phyloP scores from a whole-genome alignment of 2,113 vertebrate genomes.

The Probosciger aterrimus region DNA sequence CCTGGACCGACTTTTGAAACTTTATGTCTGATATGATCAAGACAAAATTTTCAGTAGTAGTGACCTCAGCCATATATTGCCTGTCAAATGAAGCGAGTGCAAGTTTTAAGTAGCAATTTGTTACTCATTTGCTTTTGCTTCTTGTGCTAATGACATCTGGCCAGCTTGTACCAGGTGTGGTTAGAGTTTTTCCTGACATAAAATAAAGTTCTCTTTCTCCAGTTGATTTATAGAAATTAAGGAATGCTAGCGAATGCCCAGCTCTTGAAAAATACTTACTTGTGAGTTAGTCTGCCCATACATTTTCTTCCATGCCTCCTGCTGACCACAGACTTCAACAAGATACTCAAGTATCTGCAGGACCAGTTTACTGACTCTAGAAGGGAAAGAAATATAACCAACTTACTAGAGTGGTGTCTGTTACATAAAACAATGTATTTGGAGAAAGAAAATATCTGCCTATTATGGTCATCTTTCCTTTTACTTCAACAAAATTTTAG shows the following conservation, averaged over 20 bases:
- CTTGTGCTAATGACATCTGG: not conserved
- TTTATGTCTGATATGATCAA: not conserved
- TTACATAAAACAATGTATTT: not conserved
- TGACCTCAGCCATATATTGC: not conserved
- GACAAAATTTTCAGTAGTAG: not conserved
- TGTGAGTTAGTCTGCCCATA: not conserved
- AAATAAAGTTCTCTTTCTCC: not conserved
- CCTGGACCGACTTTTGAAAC: not conserved
- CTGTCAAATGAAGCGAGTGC: not conserved
- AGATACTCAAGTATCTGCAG: not conserved
- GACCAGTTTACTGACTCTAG: not conserved
- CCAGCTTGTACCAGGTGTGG: not conserved
- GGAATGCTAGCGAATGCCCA: not conserved
- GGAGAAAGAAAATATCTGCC: not conserved
- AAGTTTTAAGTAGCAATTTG: not conserved
- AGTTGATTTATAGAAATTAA: not conserved
- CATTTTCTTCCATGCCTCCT: not conserved
- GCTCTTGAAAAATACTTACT: not conserved
- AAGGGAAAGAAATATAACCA: not conserved
- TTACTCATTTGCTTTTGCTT: not conserved
- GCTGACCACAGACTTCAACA: not conserved
- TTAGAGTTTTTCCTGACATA: not conserved
- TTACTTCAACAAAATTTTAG: not conserved
- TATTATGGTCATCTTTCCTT: not conserved
- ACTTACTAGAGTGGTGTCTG: not conserved